phyloP scores from a whole-genome alignment of 1,140 invertebrate genomes.

The Cephus cinctus region DNA sequence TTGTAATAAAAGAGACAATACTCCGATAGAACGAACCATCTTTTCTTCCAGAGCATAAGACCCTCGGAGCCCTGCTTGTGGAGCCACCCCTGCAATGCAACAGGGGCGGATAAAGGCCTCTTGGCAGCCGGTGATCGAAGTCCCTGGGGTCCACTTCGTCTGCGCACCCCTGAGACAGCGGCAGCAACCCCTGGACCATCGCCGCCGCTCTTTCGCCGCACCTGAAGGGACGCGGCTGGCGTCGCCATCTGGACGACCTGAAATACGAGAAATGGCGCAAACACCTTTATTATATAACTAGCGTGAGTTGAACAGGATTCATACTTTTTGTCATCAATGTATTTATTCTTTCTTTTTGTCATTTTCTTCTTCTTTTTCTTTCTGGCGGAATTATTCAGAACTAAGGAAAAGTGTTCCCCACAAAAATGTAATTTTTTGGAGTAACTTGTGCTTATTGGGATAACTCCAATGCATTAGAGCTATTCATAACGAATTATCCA shows the following conservation, averaged over 20 bases:
- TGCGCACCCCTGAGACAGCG: slow-evolving; percentile 60
- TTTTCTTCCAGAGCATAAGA: slow-evolving; percentile 90
- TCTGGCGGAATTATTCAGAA: too few species aligned
- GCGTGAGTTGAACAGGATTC: background rate
- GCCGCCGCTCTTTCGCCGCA: slow-evolving; percentile 34
- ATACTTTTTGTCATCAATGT: background rate
- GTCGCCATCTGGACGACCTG: slow-evolving; percentile 43
- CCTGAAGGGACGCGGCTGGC: slow-evolving; percentile 30
- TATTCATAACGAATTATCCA: too few species aligned
- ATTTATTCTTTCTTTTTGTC: background rate
- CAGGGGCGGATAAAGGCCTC: slow-evolving; percentile 73
- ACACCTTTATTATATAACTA: slow-evolving; percentile 34
- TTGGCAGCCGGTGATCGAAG: slow-evolving; percentile 76
- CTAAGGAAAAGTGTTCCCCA: too few species aligned
- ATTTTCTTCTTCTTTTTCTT: too few species aligned
- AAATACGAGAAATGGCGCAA: slow-evolving; percentile 28
- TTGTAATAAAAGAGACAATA: slow-evolving; percentile 96
- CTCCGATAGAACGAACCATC: slow-evolving; percentile 93
- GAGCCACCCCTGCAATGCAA: slow-evolving; percentile 85
- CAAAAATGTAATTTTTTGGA: too few species aligned
- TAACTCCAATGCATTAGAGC: too few species aligned
- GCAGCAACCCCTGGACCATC: slow-evolving; percentile 54
- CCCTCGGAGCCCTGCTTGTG: slow-evolving; percentile 90
- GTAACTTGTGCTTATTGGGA: too few species aligned
- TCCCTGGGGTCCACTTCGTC: slow-evolving; percentile 63